These are phyloP conservation scores for Drosophila prostipennis DNA, from an alignment of 2,888 invertebrate genomes.

Conservation along the genomic window DNA sequence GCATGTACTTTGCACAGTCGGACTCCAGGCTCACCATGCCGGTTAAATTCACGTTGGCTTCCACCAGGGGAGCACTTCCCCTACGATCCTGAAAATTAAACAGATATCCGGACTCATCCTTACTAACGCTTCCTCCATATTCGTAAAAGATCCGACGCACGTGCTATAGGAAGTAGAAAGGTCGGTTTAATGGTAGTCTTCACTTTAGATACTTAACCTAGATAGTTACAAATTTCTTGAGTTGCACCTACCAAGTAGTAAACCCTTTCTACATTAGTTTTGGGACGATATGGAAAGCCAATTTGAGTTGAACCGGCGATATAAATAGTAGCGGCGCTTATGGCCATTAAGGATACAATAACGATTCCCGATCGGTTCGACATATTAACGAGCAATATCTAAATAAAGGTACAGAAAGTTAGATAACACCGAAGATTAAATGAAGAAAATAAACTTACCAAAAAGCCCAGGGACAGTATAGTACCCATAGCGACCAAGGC, in stretches of 20 bases:
- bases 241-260: constrained; percentile 66
- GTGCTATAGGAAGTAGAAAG: constrained; percentile 73
- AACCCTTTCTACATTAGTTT: constrained; percentile 85
- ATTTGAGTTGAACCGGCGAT: constrained; percentile 84
- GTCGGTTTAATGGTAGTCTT: no score
- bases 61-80: constrained; percentile 45
- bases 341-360: constrained; percentile 30
- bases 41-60: constrained; percentile 54
- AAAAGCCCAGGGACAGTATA: constrained; percentile 79
- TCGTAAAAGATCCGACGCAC: constrained; percentile 84
- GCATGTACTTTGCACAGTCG: constrained; percentile 66
- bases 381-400: constrained; percentile 51
- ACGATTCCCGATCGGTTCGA: constrained; percentile 56
- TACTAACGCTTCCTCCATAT: constrained; percentile 72
- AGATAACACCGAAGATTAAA: no score
- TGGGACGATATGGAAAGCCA: constrained; percentile 86
- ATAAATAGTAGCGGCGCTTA: constrained; percentile 34
- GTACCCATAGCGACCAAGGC: constrained; percentile 79
- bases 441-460: constrained; percentile 63
- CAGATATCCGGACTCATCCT: constrained; percentile 84
- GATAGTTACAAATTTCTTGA: no score
- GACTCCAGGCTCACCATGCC: constrained; percentile 51
- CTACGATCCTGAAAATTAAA: constrained; percentile 84
- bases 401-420: no score
- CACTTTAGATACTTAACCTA: no score